Base-by-base conservation (phyloP, 2,888 invertebrate genomes). In the Himalopsyche tibetana region DNA sequence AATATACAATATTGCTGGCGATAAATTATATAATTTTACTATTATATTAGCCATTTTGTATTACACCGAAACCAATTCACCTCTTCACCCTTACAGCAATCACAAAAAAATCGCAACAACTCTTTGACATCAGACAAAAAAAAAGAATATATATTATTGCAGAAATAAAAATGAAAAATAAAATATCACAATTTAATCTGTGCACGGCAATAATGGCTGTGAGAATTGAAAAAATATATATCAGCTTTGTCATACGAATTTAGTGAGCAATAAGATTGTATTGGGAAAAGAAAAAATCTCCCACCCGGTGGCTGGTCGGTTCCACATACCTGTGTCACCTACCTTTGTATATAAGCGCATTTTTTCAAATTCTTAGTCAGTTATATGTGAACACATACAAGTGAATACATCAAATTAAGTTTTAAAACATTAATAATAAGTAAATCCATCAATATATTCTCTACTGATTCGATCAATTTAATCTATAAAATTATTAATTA, bases 231-330 rank as follows among this genome's bases (percentile, higher is more conserved):
- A 74, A 74, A 12, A 38, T 63, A 63, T 19, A 36, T 74, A 38
- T 74, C 74, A 36, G 11, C 38, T 74, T 15, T 74, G 74, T 74
- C 74, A 74, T 74, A 74, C 74, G 74, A 74, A 38, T 74, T 74
- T 74, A 12, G 74, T 74, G 12, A 74, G 74, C 36, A 74, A 74
- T 15, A 28, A 38, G 74, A 36, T 19, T 74, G 74, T 36, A 74
- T 74, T 74, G 74, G 15, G 74, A 36, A 74, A 74, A 74, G 9
- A 12, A 4, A 36, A 28, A 36, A 38, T 74, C 63, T 63, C 63
- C 63, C 63, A 15, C 63, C 28, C 19, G 19, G 28, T 28, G 63
- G 11, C 9, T 8, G 19, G 63, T n/a, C 19, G 19, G 28, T 12
- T 12, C 38, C 74, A 36, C 19, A 63, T n/a, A 6, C 19, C 63